phyloP scores from a whole-genome alignment of 2,797 vertebrate species.

The Sylvilagus floridanus region DNA sequence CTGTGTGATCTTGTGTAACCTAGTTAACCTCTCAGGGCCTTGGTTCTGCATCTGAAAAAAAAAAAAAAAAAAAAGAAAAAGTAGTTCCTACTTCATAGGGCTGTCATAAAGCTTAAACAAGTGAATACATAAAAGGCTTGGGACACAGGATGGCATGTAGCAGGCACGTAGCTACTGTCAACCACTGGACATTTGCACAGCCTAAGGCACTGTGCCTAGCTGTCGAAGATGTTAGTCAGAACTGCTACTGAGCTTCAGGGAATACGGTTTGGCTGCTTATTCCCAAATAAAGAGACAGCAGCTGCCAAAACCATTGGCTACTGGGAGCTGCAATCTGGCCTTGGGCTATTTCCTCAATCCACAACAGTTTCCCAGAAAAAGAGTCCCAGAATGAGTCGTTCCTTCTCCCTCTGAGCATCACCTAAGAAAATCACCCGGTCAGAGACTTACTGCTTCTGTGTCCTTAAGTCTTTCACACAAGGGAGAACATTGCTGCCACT shows the following conservation, averaged over 20 bases:
- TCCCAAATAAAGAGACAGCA: neutral
- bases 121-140: neutral
- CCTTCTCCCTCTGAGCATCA: neutral
- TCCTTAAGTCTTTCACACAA: neutral
- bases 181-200: neutral
- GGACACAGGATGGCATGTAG: neutral
- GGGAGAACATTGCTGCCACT: rapidly evolving
- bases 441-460: neutral
- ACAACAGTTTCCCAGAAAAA: rapidly evolving
- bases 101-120: neutral
- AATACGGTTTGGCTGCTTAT: neutral
- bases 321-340: neutral
- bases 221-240: neutral
- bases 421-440: rapidly evolving
- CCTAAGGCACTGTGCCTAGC: neutral
- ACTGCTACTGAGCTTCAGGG: neutral
- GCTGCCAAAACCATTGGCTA: neutral
- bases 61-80: neutral
- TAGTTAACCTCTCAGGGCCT: neutral
- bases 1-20: neutral
- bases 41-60: neutral
- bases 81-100: neutral
- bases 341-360: rapidly evolving
- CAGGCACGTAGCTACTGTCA: neutral
- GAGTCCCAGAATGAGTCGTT: neutral